These are phyloP conservation scores for Lasioglossum zephyrum DNA, from an alignment of 2,888 invertebrate genomes.

Conservation along the genomic window DNA sequence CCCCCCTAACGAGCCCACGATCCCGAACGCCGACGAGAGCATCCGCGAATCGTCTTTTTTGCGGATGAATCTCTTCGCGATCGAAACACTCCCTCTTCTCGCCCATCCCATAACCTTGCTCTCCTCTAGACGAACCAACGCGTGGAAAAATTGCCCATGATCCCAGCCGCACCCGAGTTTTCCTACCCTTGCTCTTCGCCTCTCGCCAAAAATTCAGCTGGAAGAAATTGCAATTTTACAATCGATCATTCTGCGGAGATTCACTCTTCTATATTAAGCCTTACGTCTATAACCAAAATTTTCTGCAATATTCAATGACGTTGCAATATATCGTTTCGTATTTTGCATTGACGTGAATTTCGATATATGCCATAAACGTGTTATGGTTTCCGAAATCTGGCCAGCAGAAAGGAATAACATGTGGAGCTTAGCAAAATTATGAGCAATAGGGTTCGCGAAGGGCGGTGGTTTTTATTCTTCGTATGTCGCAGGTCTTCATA, in stretches of 20 bases:
- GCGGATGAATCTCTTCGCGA: constrained; percentile 56
- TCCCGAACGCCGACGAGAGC: constrained; percentile 50
- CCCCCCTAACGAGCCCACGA: constrained; percentile 75
- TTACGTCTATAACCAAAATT: too few species aligned
- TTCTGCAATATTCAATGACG: too few species aligned
- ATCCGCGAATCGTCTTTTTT: constrained; percentile 70
- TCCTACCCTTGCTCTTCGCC: neutral
- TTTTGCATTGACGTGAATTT: too few species aligned
- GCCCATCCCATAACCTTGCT: neutral
- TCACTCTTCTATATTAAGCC: too few species aligned
- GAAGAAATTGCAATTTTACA: neutral
- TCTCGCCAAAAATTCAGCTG: neutral
- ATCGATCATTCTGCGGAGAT: neutral
- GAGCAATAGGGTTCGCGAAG: neutral
- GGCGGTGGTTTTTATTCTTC: neutral
- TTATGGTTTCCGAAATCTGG: neutral
- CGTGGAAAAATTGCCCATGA: constrained; percentile 1
- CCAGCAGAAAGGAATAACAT: neutral
- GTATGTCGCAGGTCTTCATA: neutral
- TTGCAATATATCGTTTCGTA: too few species aligned
- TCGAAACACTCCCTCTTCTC: neutral
- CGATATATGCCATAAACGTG: neutral
- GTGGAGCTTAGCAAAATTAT: neutral
- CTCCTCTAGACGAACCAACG: neutral
- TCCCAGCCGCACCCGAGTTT: neutral